phyloP scores from a whole-genome alignment of 2,113 vertebrate species.

The Acanthochromis polyacanthus region DNA sequence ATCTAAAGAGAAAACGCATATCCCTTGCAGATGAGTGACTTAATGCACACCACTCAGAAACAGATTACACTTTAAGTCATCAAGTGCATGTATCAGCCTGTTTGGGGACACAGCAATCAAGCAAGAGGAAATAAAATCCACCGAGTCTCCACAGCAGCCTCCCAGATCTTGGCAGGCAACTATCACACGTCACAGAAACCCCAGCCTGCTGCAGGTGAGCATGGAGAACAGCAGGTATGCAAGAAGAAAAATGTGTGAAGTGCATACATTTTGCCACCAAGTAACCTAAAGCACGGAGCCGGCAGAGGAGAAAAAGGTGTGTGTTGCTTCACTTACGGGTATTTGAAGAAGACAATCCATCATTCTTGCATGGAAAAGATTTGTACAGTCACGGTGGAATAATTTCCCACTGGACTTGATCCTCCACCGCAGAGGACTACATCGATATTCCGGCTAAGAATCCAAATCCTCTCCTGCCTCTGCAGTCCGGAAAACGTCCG shows the following conservation, averaged over 20 bases:
- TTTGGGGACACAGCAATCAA: too few relatives aligned
- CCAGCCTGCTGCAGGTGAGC: neutral
- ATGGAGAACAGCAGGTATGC: too few relatives aligned
- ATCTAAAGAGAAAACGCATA: neutral
- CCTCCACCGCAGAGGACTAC: neutral
- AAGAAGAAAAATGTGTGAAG: neutral
- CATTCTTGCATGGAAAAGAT: neutral
- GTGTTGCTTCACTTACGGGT: neutral
- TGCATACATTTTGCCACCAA: neutral
- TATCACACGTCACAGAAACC: neutral
- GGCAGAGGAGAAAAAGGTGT: neutral
- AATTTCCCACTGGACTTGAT: neutral
- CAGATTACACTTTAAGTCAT: too few relatives aligned
- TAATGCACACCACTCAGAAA: neutral
- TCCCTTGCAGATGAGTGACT: neutral
- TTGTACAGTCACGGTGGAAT: neutral
- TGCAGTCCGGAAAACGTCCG: too few relatives aligned
- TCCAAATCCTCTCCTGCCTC: neutral
- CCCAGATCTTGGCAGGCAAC: neutral
- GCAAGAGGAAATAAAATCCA: neutral
- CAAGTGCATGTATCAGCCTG: too few relatives aligned
- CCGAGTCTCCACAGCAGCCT: neutral
- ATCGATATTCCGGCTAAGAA: neutral
- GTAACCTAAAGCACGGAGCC: neutral
- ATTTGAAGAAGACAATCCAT: neutral